Evolutionary conservation across 2,888 invertebrate species (phyloP).

Genomic region (Cosmorhoe ocellata): DNA sequence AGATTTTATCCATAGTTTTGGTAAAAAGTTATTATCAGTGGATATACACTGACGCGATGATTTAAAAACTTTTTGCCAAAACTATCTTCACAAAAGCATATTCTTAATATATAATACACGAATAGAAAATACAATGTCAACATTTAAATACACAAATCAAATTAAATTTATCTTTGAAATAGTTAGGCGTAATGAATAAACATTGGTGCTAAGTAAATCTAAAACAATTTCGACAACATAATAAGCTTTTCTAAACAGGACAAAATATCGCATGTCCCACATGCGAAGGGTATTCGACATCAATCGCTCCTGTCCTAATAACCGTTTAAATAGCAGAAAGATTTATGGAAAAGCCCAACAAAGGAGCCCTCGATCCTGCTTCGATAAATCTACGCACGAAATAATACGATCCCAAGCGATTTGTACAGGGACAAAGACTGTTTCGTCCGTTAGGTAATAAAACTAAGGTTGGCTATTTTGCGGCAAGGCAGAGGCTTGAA

Average conservation of each 20-base stretch:
- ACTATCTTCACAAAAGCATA: too few species aligned
- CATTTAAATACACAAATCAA: too few species aligned
- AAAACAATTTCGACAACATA: constrained; percentile 1
- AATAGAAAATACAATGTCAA: too few species aligned
- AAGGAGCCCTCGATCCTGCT: constrained; percentile 69
- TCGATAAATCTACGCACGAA: constrained; percentile 78
- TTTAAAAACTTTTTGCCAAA: too few species aligned
- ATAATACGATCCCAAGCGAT: constrained; percentile 76
- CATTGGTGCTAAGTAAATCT: too few species aligned
- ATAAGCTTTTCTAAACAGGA: constrained; percentile 22
- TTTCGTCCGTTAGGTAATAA: constrained; percentile 62
- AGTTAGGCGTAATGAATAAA: too few species aligned
- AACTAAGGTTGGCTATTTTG: constrained; percentile 48
- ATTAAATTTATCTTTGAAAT: too few species aligned
- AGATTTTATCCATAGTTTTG: too few species aligned
- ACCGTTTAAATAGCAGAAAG: constrained; percentile 76
- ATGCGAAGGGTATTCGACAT: constrained; percentile 59
- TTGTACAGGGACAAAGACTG: constrained; percentile 73
- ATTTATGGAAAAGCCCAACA: constrained; percentile 78
- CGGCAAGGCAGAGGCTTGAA: constrained; percentile 8
- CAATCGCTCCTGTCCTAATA: constrained; percentile 76
- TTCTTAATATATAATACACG: too few species aligned
- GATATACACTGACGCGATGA: too few species aligned
- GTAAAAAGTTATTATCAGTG: too few species aligned
- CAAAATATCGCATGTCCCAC: constrained; percentile 46